A percentile compares a stretch with the other conserved stretches of the same genome.
Conservation (phyloP, 2,888 invertebrate genomes). For the Norana najaformis region DNA sequence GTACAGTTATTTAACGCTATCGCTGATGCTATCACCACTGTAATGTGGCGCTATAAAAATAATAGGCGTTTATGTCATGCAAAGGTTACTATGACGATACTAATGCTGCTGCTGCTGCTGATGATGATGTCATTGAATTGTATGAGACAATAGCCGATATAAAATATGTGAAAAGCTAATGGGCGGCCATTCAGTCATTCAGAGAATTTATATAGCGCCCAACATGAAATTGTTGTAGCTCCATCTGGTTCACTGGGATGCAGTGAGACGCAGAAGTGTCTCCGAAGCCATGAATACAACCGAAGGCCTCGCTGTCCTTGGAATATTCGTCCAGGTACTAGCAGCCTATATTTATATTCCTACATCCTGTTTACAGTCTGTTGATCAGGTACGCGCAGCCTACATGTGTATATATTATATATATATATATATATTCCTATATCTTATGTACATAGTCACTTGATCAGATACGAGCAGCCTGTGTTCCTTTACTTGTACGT, state of each 20-base stretch:
- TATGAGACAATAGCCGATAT: background rate
- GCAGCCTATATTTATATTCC: background rate
- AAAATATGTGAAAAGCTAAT: background rate
- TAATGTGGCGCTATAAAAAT: background rate
- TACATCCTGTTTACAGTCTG: background rate
- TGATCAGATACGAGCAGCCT: too few species aligned
- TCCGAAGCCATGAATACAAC: background rate
- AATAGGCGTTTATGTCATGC: background rate
- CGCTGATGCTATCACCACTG: too few species aligned
- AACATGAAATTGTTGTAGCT: slow-evolving; percentile 1
- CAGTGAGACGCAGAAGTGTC: background rate
- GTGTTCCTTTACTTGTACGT: too few species aligned
- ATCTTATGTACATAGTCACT: background rate
- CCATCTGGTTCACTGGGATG: slow-evolving; percentile 21
- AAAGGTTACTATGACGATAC: slow-evolving; percentile 17
- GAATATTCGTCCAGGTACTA: slow-evolving; percentile 17
- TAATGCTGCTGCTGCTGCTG: slow-evolving; percentile 32
- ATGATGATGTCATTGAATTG: slow-evolving; percentile 27
- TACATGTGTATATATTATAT: too few species aligned
- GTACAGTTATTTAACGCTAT: too few species aligned
- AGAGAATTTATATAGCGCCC: background rate
- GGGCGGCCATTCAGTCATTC: background rate
- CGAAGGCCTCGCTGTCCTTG: slow-evolving; percentile 15
- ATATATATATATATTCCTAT: too few species aligned
- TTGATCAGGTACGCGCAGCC: too few species aligned